These are phyloP conservation scores for Brienomyrus longianalis DNA, from an alignment of 2,113 vertebrate genomes.

Conservation along the genomic window DNA sequence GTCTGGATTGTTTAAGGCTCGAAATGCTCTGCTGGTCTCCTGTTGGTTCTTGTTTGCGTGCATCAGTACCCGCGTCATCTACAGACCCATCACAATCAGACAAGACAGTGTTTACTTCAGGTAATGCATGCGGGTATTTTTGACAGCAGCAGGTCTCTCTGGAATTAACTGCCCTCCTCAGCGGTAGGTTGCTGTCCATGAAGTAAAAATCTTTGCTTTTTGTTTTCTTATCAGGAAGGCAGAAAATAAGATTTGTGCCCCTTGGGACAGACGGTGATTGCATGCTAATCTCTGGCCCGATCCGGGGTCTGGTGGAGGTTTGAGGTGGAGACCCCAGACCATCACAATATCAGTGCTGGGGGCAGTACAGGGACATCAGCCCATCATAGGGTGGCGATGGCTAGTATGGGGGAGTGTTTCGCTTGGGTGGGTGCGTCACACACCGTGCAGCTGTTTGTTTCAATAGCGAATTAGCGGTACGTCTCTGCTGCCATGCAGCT, in stretches of 20 bases:
- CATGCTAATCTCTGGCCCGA: slow-evolving; percentile 49
- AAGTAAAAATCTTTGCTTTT: slow-evolving; percentile 39
- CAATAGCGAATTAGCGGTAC: background rate
- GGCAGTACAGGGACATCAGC: background rate
- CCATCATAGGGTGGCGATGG: background rate
- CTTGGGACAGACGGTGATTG: slow-evolving; percentile 53
- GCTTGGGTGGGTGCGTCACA: background rate
- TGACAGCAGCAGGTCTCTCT: too few species aligned
- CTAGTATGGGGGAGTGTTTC: background rate
- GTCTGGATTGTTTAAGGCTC: slow-evolving; percentile 24
- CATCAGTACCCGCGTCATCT: background rate
- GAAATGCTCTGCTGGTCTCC: slow-evolving; percentile 25
- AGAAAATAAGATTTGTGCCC: slow-evolving; percentile 57
- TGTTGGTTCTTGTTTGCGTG: background rate
- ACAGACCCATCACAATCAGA: background rate
- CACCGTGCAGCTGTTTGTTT: background rate
- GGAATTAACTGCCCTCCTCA: slow-evolving; percentile 25
- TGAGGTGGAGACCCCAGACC: slow-evolving; percentile 45
- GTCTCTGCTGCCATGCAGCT: background rate
- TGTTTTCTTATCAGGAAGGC: slow-evolving; percentile 53
- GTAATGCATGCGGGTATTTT: background rate
- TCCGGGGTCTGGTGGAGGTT: slow-evolving; percentile 40
- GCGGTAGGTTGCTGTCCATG: slow-evolving; percentile 41
- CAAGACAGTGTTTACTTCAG: background rate
- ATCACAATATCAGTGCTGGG: slow-evolving; percentile 23